phyloP scores from a whole-genome alignment of 2,113 vertebrate genomes.

The Daphoenositta chrysoptera region DNA sequence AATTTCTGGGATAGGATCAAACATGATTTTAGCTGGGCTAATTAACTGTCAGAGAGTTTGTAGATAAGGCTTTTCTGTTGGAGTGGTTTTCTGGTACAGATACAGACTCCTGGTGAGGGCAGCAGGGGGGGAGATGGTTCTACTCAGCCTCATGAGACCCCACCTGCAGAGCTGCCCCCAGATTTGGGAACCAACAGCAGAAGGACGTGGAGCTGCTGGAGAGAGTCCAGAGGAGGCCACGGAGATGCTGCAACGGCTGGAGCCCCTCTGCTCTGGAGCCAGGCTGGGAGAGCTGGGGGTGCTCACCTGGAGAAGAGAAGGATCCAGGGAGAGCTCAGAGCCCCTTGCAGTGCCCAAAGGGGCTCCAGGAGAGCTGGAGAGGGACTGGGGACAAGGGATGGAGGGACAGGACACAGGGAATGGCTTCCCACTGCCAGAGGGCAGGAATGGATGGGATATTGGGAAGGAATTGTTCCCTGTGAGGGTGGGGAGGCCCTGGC shows the following conservation, averaged over 20 bases:
- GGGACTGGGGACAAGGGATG: accelerated
- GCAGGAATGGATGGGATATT: accelerated
- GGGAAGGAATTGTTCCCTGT: accelerated
- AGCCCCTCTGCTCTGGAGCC: background rate
- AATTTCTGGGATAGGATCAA: background rate
- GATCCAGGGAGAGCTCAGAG: background rate
- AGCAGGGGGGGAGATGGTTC: background rate
- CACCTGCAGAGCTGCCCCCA: background rate
- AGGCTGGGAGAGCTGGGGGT: background rate
- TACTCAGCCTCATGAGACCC: accelerated
- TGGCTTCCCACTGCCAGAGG: background rate
- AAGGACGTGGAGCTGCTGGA: accelerated
- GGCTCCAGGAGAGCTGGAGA: background rate
- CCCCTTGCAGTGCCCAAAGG: background rate
- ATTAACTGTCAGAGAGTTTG: background rate
- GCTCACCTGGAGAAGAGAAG: background rate
- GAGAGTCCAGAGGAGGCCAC: accelerated
- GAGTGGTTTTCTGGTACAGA: background rate
- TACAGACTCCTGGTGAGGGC: background rate
- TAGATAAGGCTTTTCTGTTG: background rate
- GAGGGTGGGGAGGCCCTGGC: accelerated
- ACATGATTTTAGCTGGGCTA: background rate
- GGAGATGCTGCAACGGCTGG: accelerated
- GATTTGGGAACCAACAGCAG: accelerated
- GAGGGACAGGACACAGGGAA: background rate